A percentile compares a stretch with the other conserved stretches of the same genome.
These are phyloP conservation scores for Papilio dardanus DNA, from an alignment of 1,140 invertebrate genomes.

Conservation along the genomic window DNA sequence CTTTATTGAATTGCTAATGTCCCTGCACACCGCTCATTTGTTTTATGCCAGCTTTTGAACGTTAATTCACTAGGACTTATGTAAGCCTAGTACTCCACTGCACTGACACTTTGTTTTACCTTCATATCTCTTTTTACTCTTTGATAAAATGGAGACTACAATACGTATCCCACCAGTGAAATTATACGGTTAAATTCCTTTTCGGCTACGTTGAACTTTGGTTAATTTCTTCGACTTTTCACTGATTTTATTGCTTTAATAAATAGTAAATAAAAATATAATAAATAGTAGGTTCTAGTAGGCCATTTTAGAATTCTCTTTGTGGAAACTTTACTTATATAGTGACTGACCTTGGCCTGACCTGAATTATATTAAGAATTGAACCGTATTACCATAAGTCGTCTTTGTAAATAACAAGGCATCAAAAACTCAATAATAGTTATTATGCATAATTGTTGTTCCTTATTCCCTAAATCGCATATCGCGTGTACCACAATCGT, in stretches of 20 bases:
- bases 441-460: conserved; percentile 42
- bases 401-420: conserved; percentile 5
- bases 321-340: no score
- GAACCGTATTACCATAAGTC: neutral
- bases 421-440: conserved; percentile 1
- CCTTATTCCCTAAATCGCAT: conserved; percentile 39
- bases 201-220: no score
- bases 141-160: no score
- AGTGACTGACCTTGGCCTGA: neutral
- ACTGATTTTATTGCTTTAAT: no score
- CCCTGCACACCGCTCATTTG: conserved; percentile 27
- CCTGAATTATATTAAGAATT: neutral
- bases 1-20: conserved; percentile 49
- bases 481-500: conserved; percentile 41
- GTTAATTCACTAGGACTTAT: neutral
- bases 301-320: no score
- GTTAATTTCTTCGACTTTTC: no score
- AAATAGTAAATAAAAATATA: no score
- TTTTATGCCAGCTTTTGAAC: conserved; percentile 11
- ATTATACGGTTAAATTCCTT: no score
- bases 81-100: no score
- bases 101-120: neutral
- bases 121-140: no score
- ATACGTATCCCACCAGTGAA: no score
- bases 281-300: no score